Evolutionary conservation across 2,797 vertebrate species (phyloP).

Genomic region (Enteromius treurensis): DNA sequence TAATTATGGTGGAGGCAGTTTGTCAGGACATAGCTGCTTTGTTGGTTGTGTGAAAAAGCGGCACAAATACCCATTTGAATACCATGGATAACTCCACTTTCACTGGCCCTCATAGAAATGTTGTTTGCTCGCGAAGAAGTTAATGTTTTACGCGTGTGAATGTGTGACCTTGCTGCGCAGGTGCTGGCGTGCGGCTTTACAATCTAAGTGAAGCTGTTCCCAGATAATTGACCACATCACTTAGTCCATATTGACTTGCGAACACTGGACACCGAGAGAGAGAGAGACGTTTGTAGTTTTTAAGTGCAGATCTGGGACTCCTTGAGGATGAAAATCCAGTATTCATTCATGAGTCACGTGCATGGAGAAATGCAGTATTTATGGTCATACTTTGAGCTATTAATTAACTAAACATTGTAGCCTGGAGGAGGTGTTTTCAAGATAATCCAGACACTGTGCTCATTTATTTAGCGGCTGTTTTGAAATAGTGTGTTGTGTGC

Average conservation of each 20-base stretch:
- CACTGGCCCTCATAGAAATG: slow-evolving; percentile 24
- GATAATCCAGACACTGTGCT: not conserved
- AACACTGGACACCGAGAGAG: not conserved
- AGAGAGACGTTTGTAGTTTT: not conserved
- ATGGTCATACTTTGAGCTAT: slow-evolving; percentile 31
- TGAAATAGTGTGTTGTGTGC: not conserved
- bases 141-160: slow-evolving; percentile 61
- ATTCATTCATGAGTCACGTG: slow-evolving; percentile 24
- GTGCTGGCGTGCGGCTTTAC: slow-evolving; percentile 47
- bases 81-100: slow-evolving; percentile 27
- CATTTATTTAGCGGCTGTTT: not conserved
- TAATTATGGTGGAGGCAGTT: slow-evolving; percentile 10
- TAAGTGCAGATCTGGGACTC: not conserved
- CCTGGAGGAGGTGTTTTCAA: slow-evolving; percentile 9
- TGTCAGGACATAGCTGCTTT: slow-evolving; percentile 31
- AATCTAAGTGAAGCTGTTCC: slow-evolving; percentile 27
- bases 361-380: not conserved
- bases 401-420: slow-evolving; percentile 18
- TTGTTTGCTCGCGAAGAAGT: slow-evolving; percentile 38
- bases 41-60: slow-evolving; percentile 40
- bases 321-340: not conserved
- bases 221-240: slow-evolving; percentile 40
- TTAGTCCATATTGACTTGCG: not conserved
- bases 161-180: slow-evolving; percentile 55
- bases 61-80: slow-evolving; percentile 46